A percentile compares a stretch with the other conserved stretches of the same genome.
Evolutionary conservation across 2,888 invertebrate genomes (phyloP).

Genomic region (Lepidonotus clava): DNA sequence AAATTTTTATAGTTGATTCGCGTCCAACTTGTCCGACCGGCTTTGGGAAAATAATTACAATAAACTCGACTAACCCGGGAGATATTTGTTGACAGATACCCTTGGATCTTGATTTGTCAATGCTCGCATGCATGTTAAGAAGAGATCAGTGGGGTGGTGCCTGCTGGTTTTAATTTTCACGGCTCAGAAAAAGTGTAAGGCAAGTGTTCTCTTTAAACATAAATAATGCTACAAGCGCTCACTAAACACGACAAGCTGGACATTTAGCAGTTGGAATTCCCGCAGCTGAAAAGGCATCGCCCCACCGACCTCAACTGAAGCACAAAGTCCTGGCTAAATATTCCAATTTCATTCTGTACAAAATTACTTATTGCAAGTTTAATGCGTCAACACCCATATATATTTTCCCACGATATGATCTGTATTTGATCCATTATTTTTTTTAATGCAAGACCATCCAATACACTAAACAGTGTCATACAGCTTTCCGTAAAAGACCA

Average conservation of each 20-base stretch:
- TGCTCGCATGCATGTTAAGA: neutral
- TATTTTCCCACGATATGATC: too few species aligned
- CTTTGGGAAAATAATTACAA: too few species aligned
- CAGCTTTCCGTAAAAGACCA: too few species aligned
- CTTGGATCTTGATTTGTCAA: neutral
- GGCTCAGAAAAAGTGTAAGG: neutral
- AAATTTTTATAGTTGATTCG: too few species aligned
- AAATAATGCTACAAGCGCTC: slow-evolving; percentile 9
- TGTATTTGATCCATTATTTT: too few species aligned
- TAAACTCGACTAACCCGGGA: too few species aligned
- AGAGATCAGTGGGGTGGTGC: neutral
- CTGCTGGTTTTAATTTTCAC: neutral
- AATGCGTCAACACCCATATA: neutral
- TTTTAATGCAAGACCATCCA: too few species aligned
- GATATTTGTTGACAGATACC: neutral
- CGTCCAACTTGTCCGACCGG: too few species aligned
- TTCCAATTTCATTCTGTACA: neutral
- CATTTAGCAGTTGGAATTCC: too few species aligned
- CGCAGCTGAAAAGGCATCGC: neutral
- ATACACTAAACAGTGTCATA: too few species aligned
- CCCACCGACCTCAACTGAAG: neutral
- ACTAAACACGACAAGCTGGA: neutral
- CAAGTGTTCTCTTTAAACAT: slow-evolving; percentile 36
- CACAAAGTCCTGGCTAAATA: too few species aligned
- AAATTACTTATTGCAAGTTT: neutral